These are phyloP conservation scores for Pammene fasciana DNA, from an alignment of 2,888 invertebrate genomes.

Conservation along the genomic window DNA sequence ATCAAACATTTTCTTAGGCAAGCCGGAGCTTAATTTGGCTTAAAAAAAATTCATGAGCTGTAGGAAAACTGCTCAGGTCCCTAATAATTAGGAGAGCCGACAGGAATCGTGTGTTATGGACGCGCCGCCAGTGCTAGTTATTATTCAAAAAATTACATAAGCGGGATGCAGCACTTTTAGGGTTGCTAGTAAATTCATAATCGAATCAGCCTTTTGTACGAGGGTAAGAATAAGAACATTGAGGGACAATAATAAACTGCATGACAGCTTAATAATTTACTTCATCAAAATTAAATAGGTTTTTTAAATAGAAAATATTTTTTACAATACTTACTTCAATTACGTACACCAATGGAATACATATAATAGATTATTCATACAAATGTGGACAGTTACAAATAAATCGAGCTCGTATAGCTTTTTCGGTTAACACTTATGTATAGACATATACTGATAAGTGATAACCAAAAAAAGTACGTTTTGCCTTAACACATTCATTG, in stretches of 20 bases:
- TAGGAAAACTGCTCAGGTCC: no score
- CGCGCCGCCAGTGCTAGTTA: no score
- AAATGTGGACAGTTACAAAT: constrained; percentile 11
- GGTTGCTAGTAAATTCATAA: no score
- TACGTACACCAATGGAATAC: constrained; percentile 32
- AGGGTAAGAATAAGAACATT: neutral
- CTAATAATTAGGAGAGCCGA: no score
- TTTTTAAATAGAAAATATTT: constrained; percentile 41
- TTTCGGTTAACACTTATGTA: neutral
- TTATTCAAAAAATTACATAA: no score
- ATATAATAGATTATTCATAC: constrained; percentile 32
- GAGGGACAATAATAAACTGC: constrained; percentile 49
- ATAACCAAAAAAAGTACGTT: neutral
- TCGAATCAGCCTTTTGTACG: no score
- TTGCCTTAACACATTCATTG: neutral
- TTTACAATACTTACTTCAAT: constrained; percentile 34
- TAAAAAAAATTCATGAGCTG: no score
- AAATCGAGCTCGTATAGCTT: neutral
- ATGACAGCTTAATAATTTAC: constrained; percentile 65
- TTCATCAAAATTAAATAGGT: constrained; percentile 51
- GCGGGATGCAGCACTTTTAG: no score
- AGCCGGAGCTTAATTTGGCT: no score
- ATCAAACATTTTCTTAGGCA: no score
- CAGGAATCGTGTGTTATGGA: no score
- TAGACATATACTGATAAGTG: neutral